Conservation (phyloP, 2,797 vertebrate genomes). For the Mormyrus proboscirostris region DNA sequence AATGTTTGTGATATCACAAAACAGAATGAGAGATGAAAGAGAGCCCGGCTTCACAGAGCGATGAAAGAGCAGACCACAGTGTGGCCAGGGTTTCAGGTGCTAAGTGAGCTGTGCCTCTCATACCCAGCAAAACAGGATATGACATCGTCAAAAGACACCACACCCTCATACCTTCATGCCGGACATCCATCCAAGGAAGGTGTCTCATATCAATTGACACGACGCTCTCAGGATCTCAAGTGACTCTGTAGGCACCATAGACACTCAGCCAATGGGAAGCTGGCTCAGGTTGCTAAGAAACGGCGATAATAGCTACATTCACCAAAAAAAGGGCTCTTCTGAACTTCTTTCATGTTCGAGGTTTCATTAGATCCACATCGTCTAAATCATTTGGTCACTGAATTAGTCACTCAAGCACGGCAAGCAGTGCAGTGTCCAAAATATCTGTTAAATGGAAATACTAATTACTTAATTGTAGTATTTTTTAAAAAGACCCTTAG, state of each 20-base stretch:
- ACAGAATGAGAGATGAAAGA: neutral
- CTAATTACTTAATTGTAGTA: neutral
- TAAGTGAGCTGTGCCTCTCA: neutral
- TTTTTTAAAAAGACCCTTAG: neutral
- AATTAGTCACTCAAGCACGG: neutral
- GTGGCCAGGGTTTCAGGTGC: neutral
- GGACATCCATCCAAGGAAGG: neutral
- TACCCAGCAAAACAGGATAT: neutral
- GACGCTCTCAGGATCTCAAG: neutral
- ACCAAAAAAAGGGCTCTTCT: neutral
- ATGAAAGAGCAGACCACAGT: neutral
- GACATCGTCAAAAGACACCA: neutral
- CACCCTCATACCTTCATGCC: neutral
- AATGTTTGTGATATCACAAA: neutral
- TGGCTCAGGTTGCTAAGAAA: conserved; percentile 14
- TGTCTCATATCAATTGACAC: neutral
- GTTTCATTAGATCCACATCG: neutral
- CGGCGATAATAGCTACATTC: neutral
- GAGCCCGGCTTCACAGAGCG: neutral
- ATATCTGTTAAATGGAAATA: neutral
- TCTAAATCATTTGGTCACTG: neutral
- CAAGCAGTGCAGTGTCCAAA: neutral
- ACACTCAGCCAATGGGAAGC: neutral
- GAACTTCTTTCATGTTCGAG: neutral
- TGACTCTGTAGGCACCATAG: neutral